Evolutionary conservation across 2,888 invertebrate species (phyloP).

Genomic region (Chrysomela aeneicollis): DNA sequence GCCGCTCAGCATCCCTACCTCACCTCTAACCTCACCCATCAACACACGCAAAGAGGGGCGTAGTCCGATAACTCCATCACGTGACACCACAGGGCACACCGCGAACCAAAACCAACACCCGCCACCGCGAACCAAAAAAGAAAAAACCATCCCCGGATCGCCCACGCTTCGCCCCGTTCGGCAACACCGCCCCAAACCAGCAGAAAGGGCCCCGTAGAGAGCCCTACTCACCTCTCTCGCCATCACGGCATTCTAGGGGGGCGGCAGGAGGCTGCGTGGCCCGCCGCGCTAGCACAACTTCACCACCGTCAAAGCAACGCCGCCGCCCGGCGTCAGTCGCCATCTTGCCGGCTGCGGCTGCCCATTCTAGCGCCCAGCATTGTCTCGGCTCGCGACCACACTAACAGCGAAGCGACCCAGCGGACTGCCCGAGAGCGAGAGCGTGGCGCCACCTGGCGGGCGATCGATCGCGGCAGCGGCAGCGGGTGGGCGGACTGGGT

Average conservation of each 20-base stretch:
- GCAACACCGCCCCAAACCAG: constrained; percentile 31
- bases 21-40: constrained; percentile 9
- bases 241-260: constrained; percentile 75
- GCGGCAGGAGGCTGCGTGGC: constrained; percentile 56
- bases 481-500: neutral
- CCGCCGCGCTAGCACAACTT: constrained; percentile 48
- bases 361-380: constrained; percentile 58
- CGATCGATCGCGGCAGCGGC: constrained; percentile 50
- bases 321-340: constrained; percentile 50
- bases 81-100: constrained; percentile 18
- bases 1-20: too few species aligned
- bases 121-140: constrained; percentile 17
- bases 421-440: constrained; percentile 58
- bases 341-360: constrained; percentile 57
- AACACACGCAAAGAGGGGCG: constrained; percentile 29
- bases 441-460: constrained; percentile 58
- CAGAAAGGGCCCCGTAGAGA: too few species aligned
- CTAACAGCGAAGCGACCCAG: constrained; percentile 53
- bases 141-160: constrained; percentile 23
- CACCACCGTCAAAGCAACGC: constrained; percentile 53
- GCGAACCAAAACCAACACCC: constrained; percentile 24
- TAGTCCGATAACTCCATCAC: constrained; percentile 23
- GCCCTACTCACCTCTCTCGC: constrained; percentile 72
- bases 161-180: constrained; percentile 9
- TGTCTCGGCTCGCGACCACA: neutral